phyloP scores from a whole-genome alignment of 1,140 invertebrate species.

The Manduca sexta region DNA sequence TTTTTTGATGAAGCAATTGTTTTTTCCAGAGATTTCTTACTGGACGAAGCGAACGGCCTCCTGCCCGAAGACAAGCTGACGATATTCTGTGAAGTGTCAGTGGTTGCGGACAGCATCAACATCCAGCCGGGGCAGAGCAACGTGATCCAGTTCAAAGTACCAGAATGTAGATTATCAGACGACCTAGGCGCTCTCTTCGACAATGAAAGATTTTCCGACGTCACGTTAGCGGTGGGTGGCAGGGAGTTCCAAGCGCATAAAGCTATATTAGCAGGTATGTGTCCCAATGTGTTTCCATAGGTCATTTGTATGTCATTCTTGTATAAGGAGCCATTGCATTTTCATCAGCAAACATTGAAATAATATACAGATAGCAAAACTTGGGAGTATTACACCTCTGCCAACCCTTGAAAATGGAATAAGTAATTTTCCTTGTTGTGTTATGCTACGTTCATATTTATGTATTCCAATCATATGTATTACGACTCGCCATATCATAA shows the following conservation, averaged over 20 bases:
- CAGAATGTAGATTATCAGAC: constrained; percentile 95
- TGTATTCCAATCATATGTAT: no score
- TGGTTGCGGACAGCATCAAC: constrained; percentile 98
- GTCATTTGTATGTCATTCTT: no score
- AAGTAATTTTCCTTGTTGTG: no score
- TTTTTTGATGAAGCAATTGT: not conserved
- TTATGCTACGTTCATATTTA: no score
- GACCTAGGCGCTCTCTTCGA: constrained; percentile 95
- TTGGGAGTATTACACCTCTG: no score
- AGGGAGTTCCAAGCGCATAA: constrained; percentile 98
- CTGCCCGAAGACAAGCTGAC: constrained; percentile 99
- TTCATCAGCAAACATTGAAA: no score
- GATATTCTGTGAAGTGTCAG: constrained; percentile 99
- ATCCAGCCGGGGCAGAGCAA: constrained; percentile 96
- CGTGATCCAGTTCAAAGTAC: constrained; percentile 97
- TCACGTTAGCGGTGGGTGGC: constrained; percentile 92
- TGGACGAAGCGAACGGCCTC: constrained; percentile 98
- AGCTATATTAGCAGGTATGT: constrained; percentile 95
- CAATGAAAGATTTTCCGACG: constrained; percentile 97
- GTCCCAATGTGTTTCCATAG: no score
- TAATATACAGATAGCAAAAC: no score
- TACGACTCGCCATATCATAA: no score
- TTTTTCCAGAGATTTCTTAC: constrained; percentile 89
- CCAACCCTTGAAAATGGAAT: no score
- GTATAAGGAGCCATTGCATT: no score